A percentile compares a stretch with the other conserved stretches of the same genome.
Conservation (phyloP, 2,888 invertebrate species). For the Ommatoiulus sabulosus region DNA sequence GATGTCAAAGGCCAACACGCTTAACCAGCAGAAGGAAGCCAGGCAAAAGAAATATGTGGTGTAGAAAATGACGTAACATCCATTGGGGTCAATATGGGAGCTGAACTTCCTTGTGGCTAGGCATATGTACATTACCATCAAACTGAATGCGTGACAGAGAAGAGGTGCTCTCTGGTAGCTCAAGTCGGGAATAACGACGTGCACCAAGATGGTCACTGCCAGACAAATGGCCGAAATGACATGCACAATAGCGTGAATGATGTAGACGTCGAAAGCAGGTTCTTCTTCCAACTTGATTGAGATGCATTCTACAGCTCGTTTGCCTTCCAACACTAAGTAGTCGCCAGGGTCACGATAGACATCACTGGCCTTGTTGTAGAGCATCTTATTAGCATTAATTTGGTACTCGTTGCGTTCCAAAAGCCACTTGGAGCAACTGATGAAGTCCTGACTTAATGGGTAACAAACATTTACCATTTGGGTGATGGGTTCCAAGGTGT, state of each 20-base stretch:
- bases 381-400: slow-evolving; percentile 13
- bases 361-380: neutral
- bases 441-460: slow-evolving; percentile 36
- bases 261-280: neutral
- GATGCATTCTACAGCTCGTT: slow-evolving; percentile 30
- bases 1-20: slow-evolving; percentile 94
- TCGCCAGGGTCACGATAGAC: slow-evolving; percentile 18
- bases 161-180: slow-evolving; percentile 55
- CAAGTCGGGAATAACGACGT: slow-evolving; percentile 51
- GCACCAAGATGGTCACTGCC: slow-evolving; percentile 52
- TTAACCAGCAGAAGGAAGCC: slow-evolving; percentile 92
- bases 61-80: slow-evolving; percentile 64
- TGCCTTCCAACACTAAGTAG: neutral
- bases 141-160: slow-evolving; percentile 54
- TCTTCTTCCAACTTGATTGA: neutral
- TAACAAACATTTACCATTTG: slow-evolving; percentile 50
- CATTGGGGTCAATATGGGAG: neutral
- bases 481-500: slow-evolving; percentile 47
- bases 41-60: slow-evolving; percentile 89
- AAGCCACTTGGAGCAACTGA: slow-evolving; percentile 37
- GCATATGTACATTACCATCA: slow-evolving; percentile 54
- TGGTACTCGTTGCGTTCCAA: slow-evolving; percentile 3
- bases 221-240: slow-evolving; percentile 54
- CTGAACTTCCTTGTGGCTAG: slow-evolving; percentile 45
- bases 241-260: slow-evolving; percentile 11